These are phyloP conservation scores for Lasioglossum figueresi DNA, from an alignment of 2,888 invertebrate species.

Conservation along the genomic window DNA sequence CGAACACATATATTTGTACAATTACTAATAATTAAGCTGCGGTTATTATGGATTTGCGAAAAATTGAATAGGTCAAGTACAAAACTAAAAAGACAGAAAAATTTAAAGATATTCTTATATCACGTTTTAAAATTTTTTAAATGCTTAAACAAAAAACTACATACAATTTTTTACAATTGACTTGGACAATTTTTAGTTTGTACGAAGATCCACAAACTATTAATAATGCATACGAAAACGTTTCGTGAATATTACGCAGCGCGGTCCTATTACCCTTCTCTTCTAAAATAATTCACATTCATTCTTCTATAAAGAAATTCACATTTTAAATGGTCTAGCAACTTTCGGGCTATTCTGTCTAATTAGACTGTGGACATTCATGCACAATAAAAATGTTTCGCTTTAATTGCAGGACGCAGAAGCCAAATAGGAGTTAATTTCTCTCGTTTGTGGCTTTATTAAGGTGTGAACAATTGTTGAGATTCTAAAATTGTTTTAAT, in stretches of 20 bases:
- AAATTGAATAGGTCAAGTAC: not conserved
- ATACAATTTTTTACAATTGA: not conserved
- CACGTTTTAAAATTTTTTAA: not conserved
- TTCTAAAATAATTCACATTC: not conserved
- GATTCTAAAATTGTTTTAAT: not conserved
- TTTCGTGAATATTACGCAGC: not conserved
- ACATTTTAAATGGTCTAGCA: not conserved
- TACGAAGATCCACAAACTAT: no score
- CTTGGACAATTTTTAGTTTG: not conserved
- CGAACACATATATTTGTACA: not conserved
- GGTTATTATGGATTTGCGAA: not conserved
- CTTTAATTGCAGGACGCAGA: not conserved
- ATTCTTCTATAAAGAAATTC: not conserved
- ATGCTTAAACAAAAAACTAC: not conserved
- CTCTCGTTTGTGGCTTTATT: not conserved
- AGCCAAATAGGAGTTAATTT: not conserved
- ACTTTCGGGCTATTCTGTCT: not conserved
- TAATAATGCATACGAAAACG: not conserved
- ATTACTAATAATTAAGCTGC: not conserved
- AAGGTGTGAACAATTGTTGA: not conserved
- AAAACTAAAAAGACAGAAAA: not conserved
- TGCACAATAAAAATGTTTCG: not conserved
- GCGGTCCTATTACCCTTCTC: not conserved
- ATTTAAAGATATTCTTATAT: not conserved
- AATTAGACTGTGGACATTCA: not conserved